Percentiles rank a stretch among this genome's conserved stretches.
These are phyloP conservation scores for Porites lobata DNA, from an alignment of 92 coral and sea anemone genomes.

Conservation along the genomic window DNA sequence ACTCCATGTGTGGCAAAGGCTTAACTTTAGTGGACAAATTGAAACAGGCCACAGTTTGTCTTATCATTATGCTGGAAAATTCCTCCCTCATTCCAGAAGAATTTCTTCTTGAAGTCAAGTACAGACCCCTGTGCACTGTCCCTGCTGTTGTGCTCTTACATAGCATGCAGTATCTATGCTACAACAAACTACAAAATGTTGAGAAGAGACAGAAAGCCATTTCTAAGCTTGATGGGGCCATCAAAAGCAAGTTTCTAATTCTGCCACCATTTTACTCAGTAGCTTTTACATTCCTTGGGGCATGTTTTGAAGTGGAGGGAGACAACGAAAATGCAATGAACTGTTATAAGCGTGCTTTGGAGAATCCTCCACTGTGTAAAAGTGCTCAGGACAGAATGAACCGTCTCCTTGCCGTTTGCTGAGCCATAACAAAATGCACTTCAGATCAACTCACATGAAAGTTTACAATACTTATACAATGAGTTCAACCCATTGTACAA, in stretches of 20 bases:
- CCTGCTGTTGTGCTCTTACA: slow-evolving; percentile 28
- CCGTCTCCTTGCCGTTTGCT: not conserved
- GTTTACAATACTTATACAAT: too few species aligned
- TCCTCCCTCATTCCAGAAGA: slow-evolving; percentile 37
- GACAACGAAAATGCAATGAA: slow-evolving; percentile 1
- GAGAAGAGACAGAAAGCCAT: not conserved
- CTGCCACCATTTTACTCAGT: not conserved
- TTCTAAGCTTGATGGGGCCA: not conserved
- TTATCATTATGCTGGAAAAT: not conserved
- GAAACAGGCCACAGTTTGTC: not conserved
- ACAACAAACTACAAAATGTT: not conserved
- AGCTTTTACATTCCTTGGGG: slow-evolving; percentile 30
- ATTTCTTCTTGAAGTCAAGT: not conserved
- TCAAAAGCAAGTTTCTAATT: not conserved
- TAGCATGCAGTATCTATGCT: slow-evolving; percentile 22
- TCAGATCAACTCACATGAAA: too few species aligned
- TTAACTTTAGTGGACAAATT: not conserved
- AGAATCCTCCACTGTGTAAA: not conserved
- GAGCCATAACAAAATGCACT: too few species aligned
- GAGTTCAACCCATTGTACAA: too few species aligned
- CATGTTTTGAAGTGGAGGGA: slow-evolving; percentile 16
- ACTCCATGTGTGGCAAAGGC: slow-evolving; percentile 17
- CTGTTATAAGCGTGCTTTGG: not conserved
- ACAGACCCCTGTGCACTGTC: slow-evolving; percentile 17
- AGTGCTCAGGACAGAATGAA: not conserved